Evolutionary conservation across 1,140 invertebrate species (phyloP).

Genomic region (Thrips palmi): DNA sequence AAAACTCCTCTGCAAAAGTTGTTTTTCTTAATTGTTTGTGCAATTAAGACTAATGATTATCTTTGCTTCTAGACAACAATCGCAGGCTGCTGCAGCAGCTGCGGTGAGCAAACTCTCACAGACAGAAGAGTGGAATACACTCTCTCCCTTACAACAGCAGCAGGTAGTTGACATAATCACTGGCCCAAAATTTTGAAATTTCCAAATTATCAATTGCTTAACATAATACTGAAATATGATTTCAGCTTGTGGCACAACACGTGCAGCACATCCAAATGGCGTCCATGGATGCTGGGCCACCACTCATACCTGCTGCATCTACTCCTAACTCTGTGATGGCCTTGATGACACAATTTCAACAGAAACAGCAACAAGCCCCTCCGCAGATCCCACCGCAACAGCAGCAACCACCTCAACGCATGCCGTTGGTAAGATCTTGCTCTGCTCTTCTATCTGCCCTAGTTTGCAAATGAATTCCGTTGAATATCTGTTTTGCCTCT

Average conservation of each 20-base stretch:
- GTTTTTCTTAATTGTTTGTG: background rate
- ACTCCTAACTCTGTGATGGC: no score
- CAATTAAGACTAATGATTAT: background rate
- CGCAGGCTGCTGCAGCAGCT: constrained; percentile 20
- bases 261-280: background rate
- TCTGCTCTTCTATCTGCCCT: no score
- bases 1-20: background rate
- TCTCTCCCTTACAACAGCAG: constrained; percentile 39
- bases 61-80: constrained; percentile 17
- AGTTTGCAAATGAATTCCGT: no score
- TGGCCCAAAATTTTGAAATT: no score
- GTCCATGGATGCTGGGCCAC: no score
- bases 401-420: no score
- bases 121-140: constrained; percentile 37
- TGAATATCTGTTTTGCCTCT: no score
- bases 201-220: no score
- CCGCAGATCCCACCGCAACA: no score
- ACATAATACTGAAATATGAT: no score
- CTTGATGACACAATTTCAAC: constrained; percentile 16
- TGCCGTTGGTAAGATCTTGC: no score
- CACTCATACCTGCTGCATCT: no score
- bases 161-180: constrained; percentile 17
- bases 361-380: constrained; percentile 15
- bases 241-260: background rate
- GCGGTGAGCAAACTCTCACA: constrained; percentile 39